A percentile compares a stretch with the other conserved stretches of the same genome.
Conservation (phyloP, 2,797 vertebrate species). For the Botia kubotai region DNA sequence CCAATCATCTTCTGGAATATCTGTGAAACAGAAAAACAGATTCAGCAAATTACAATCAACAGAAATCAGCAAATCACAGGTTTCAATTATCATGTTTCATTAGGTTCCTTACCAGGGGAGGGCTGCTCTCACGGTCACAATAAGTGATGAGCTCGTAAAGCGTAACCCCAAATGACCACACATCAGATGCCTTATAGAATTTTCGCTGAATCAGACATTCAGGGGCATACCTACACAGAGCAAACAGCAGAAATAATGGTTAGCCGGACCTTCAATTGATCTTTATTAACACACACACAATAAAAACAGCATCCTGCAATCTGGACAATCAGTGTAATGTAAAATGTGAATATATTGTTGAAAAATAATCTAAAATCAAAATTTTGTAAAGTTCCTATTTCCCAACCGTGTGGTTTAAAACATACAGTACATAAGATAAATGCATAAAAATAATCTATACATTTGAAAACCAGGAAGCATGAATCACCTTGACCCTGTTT, state of each 20-base stretch:
- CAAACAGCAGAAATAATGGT: background rate
- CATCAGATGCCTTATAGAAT: conserved; percentile 86
- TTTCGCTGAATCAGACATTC: conserved; percentile 87
- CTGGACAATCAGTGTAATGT: background rate
- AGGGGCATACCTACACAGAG: conserved; percentile 81
- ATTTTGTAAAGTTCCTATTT: background rate
- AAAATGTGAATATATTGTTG: background rate
- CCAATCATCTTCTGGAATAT: conserved; percentile 84
- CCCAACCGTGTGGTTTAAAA: too few relatives aligned
- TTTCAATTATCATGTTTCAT: background rate
- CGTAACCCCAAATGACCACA: conserved; percentile 88
- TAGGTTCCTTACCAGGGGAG: conserved; percentile 77
- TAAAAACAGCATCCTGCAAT: too few relatives aligned
- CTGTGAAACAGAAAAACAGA: conserved; percentile 61
- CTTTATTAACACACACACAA: too few relatives aligned
- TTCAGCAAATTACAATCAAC: background rate
- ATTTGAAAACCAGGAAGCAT: too few relatives aligned
- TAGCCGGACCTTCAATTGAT: background rate
- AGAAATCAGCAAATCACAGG: background rate
- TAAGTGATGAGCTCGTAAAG: conserved; percentile 86
- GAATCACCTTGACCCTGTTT: too few relatives aligned
- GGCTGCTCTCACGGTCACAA: conserved; percentile 82
- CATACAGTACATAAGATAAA: too few relatives aligned
- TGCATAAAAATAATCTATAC: too few relatives aligned
- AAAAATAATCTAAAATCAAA: background rate